These are phyloP conservation scores for Lophotis ruficrista DNA, from an alignment of 2,113 vertebrate species.

Conservation along the genomic window DNA sequence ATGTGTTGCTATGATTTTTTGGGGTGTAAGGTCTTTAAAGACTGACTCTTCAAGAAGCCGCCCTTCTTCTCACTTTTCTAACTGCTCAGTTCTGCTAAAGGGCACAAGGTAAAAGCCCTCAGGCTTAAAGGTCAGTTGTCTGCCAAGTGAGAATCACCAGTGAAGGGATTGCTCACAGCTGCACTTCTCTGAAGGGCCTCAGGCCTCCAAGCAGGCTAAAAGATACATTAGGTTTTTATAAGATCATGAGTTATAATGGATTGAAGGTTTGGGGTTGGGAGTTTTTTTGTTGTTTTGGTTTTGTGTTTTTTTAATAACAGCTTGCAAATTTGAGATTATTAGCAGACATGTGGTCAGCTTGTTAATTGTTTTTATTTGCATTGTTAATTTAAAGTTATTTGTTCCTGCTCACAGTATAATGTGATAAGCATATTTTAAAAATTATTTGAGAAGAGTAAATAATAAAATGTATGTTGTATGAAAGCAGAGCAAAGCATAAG, in stretches of 20 bases:
- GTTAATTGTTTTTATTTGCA: not conserved
- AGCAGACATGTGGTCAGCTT: not conserved
- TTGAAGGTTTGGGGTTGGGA: not conserved
- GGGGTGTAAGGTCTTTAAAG: not conserved
- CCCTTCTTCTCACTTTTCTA: not conserved
- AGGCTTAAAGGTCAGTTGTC: not conserved
- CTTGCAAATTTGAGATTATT: not conserved
- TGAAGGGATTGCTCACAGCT: not conserved
- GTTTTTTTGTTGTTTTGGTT: rapidly evolving
- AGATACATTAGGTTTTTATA: not conserved
- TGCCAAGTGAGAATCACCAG: not conserved
- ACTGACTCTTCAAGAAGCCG: not conserved
- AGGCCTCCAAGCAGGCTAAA: not conserved
- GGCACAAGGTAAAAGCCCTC: not conserved
- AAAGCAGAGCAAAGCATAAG: not conserved
- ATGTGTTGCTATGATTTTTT: not conserved
- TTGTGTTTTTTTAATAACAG: not conserved
- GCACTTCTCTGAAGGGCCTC: not conserved
- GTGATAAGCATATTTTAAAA: not conserved
- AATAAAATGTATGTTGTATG: not conserved
- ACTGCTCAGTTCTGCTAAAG: not conserved
- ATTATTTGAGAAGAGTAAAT: not conserved
- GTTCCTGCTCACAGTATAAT: not conserved
- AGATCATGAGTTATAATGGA: not conserved
- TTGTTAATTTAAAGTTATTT: not conserved